Percentiles rank a stretch among this genome's conserved stretches.
phyloP scores from a whole-genome alignment of 2,888 invertebrate species.

The Orthosia cruda region DNA sequence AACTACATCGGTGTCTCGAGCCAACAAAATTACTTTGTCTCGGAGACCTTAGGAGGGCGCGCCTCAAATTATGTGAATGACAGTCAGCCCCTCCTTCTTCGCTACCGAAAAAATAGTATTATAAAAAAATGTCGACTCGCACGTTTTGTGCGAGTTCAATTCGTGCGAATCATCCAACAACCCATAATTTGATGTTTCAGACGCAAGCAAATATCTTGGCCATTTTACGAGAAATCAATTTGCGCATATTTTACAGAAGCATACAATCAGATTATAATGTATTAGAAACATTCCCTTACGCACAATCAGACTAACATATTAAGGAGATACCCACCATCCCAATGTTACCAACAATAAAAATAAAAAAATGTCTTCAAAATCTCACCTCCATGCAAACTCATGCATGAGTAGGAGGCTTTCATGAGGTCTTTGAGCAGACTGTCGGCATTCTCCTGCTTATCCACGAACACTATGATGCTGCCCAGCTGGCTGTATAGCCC shows the following conservation, averaged over 20 bases:
- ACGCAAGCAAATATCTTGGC: neutral
- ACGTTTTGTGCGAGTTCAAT: too few species aligned
- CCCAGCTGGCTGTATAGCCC: constrained; percentile 98
- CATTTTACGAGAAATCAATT: neutral
- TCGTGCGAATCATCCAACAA: too few species aligned
- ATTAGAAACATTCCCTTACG: too few species aligned
- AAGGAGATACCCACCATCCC: neutral
- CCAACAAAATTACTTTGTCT: too few species aligned
- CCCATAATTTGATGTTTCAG: too few species aligned
- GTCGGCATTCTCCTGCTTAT: constrained; percentile 99
- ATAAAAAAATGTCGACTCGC: too few species aligned
- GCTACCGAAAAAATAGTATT: too few species aligned
- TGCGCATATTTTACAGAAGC: neutral
- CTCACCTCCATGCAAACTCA: constrained; percentile 98
- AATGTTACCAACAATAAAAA: neutral
- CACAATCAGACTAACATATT: neutral
- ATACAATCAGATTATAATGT: neutral
- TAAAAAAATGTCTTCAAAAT: constrained; percentile 10
- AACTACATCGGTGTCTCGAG: too few species aligned
- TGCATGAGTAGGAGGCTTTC: constrained; percentile 98
- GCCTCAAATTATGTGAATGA: too few species aligned
- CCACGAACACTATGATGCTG: constrained; percentile 99
- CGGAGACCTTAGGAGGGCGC: too few species aligned
- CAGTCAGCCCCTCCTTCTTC: too few species aligned
- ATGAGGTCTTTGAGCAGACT: constrained; percentile 98